Conservation (phyloP, 1,140 invertebrate genomes). For the Drosophila nikananu region DNA sequence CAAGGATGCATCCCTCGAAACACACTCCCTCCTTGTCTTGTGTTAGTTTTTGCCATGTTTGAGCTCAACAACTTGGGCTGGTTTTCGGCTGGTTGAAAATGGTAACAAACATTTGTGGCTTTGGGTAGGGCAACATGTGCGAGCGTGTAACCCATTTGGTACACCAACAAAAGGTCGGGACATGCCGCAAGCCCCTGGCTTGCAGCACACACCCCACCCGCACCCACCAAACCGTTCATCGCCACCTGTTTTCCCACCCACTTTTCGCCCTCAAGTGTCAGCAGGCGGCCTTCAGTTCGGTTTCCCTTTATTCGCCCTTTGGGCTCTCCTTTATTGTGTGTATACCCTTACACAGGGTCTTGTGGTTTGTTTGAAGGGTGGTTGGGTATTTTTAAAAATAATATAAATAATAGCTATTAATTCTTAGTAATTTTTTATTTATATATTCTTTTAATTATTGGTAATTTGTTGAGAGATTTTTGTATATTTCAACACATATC, state of each 20-base stretch:
- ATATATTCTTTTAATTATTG: neutral
- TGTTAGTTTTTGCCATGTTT: constrained; percentile 45
- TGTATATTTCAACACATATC: neutral
- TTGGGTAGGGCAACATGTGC: constrained; percentile 57
- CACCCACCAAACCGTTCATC: neutral
- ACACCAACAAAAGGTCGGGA: constrained; percentile 57
- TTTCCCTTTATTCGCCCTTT: constrained; percentile 9
- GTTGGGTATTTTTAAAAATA: neutral
- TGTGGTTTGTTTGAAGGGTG: too few species aligned
- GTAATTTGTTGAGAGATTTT: neutral
- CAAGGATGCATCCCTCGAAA: constrained; percentile 6
- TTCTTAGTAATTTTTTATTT: neutral
- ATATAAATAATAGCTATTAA: neutral
- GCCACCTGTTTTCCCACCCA: constrained; percentile 45
- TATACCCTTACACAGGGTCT: neutral
- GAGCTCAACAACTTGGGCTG: constrained; percentile 28
- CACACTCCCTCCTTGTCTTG: neutral
- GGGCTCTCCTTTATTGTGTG: neutral
- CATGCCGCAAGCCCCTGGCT: neutral
- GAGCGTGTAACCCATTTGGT: constrained; percentile 75
- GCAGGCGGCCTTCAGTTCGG: constrained; percentile 34
- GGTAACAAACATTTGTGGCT: constrained; percentile 34
- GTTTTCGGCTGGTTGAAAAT: constrained; percentile 4
- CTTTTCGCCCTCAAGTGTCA: constrained; percentile 25
- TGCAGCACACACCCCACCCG: neutral